Base-by-base conservation (phyloP, 2,888 invertebrate species). In the Argyra leucocephala region DNA sequence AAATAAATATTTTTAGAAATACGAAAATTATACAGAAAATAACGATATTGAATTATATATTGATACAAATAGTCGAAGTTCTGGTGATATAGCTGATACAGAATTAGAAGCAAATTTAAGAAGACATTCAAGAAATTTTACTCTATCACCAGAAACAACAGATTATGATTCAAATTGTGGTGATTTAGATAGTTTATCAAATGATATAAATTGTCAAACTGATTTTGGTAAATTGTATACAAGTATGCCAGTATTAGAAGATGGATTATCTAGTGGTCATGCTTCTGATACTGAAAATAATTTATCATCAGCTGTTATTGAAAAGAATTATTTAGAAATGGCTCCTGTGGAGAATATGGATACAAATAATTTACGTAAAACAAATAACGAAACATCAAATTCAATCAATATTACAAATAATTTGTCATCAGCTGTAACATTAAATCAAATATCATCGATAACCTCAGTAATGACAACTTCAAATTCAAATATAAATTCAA, bases 251-350 rank as follows among this genome's bases (percentile, higher is more conserved):
- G 89, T 93, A 22, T 85, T 96, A 58, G 95, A 96, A 76, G 96
- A 96, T 78, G 96, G 95, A 0, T 81, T 96, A 66, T 95, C 95
- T 4, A 95, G 95, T 65, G 95, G 95, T 4, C 94, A 95, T 76
- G 93, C 90, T 0, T 94, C 94, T 66, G 96, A 96, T 76, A 91
- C 88, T 0, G 96, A 96, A 79, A 92, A 92, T 77, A 91, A 92
- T 75, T 71, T 75, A 1, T 76, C 68, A 21, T 63, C 75, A 24
- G 73, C 73, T 22, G 69, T 72, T 7, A 73, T 74, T 61, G 76
- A 77, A 66, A 71, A 70, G 62, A 70, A 70, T 57, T 71, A 67
- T 62, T 67, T 71, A 64, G 71, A 71, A 63, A 65, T 69, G 59
- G 62, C 67, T 65, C 66, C 69, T 48, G 65, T 69, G 66, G 68